Base-by-base conservation (phyloP, 2,113 vertebrate species). In the Psilopogon haemacephalus region DNA sequence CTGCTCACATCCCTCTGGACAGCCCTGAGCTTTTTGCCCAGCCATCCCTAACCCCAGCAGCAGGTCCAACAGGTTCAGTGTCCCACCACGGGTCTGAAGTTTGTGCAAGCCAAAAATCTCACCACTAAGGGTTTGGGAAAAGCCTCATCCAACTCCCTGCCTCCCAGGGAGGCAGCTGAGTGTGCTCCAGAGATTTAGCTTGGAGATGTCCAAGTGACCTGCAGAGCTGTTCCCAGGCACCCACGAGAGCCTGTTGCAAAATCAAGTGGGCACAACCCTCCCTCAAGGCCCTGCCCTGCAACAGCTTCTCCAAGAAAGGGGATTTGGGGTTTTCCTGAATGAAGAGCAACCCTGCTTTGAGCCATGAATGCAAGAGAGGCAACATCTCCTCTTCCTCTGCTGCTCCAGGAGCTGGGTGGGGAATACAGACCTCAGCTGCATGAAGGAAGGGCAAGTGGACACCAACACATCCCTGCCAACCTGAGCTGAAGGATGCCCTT, bases 131-230 rank as follows among this genome's bases (percentile, higher is more conserved):
- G 23, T 75, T 76, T 32, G 46, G 13, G 42, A 9, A 75, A 79
- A 33, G 19, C 68, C 59, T 18, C 17, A 2, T 3, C 15, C 9
- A 55, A 27, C 5, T 9, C 75, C 42, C 56, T 16, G 55, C 5
- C 17, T 6, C 0, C 0, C 42, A 42, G 26, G 26, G 42, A 15
- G 28, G 48, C 3, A 1, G 21, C 72, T 55, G 55, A 12, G 0
- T 12, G 17, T 0, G 9, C 13, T 20, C 18, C 19, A 35, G 46
- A n/a, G 64, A 15, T 13, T 8, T 33, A n/a, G 16, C 4, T 60
- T 64, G 48, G 1, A 20, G 50, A 24, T 9, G 6, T 21, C 24
- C 32, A 2, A 42, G 12, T 6, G 8, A 28, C 8, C 19, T 54
- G 46, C 55, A 37, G 28, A 52, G 60, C 62, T 4, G 4, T 11